phyloP scores from a whole-genome alignment of 2,113 vertebrate species.

The Gymnorhina tibicen region DNA sequence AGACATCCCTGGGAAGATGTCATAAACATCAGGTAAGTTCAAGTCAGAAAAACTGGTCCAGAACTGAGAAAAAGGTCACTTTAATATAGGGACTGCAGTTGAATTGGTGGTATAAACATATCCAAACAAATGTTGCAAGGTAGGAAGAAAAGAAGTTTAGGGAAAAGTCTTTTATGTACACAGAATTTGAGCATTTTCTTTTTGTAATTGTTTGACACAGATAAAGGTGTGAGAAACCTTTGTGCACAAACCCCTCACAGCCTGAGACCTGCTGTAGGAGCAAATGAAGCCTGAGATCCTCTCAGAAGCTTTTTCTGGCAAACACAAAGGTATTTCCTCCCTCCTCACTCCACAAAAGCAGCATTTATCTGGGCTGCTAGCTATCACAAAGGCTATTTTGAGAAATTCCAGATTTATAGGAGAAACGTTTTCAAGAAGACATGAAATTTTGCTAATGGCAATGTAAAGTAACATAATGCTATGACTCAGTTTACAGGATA shows the following conservation, averaged over 20 bases:
- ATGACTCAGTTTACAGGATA: slow-evolving; percentile 47
- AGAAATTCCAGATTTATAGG: not conserved
- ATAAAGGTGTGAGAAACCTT: not conserved
- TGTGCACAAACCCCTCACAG: not conserved
- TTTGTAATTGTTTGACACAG: not conserved
- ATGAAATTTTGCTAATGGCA: slow-evolving; percentile 14
- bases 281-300: not conserved
- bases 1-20: not conserved
- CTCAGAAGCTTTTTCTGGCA: not conserved
- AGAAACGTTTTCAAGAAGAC: not conserved
- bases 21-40: not conserved
- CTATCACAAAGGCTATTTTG: not conserved
- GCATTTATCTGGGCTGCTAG: not conserved
- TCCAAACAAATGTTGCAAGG: not conserved
- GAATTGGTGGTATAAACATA: not conserved
- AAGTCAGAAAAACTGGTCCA: not conserved
- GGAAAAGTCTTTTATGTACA: not conserved
- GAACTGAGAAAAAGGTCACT: not conserved
- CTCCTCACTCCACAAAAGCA: not conserved
- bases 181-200: not conserved
- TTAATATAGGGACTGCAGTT: not conserved
- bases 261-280: not conserved
- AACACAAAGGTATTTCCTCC: not conserved
- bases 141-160: not conserved
- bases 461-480: slow-evolving; percentile 20